Evolutionary conservation across 1,140 invertebrate genomes (phyloP).

Genomic region (Proales similis): DNA sequence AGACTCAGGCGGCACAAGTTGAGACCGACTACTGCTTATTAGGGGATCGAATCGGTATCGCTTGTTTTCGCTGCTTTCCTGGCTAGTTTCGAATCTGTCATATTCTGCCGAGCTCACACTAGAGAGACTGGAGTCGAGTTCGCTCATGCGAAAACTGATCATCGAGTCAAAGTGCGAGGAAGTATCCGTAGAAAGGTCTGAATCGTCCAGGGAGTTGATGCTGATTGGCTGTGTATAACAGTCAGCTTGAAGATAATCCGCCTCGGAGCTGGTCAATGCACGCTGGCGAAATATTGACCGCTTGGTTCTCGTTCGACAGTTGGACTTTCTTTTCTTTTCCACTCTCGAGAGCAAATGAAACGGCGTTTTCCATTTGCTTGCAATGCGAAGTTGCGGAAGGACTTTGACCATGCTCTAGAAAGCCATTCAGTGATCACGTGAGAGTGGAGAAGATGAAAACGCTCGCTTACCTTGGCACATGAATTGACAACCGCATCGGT

Average conservation of each 20-base stretch:
- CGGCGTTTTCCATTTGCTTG: no score
- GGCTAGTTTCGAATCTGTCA: not conserved
- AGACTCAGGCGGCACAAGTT: not conserved
- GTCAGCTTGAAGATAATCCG: not conserved
- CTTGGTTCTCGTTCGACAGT: not conserved
- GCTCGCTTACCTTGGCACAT: no score
- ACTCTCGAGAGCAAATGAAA: no score
- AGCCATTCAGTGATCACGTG: no score
- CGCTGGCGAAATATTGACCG: not conserved
- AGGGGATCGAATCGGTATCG: not conserved
- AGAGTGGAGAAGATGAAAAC: no score
- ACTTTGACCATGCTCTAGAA: no score
- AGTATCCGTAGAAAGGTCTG: not conserved
- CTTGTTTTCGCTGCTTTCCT: not conserved
- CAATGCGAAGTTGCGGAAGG: no score
- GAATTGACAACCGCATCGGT: no score
- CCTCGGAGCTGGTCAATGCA: not conserved
- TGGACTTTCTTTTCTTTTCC: no score
- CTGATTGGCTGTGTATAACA: not conserved
- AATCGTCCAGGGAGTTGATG: not conserved
- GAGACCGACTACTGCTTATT: conserved; percentile 12
- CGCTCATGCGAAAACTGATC: not conserved
- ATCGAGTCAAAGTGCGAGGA: conserved; percentile 16
- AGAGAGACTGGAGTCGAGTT: conserved; percentile 9
- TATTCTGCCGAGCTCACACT: conserved; percentile 19